Base-by-base conservation (phyloP, 2,888 invertebrate species). In the Drosophila demipolita region DNA sequence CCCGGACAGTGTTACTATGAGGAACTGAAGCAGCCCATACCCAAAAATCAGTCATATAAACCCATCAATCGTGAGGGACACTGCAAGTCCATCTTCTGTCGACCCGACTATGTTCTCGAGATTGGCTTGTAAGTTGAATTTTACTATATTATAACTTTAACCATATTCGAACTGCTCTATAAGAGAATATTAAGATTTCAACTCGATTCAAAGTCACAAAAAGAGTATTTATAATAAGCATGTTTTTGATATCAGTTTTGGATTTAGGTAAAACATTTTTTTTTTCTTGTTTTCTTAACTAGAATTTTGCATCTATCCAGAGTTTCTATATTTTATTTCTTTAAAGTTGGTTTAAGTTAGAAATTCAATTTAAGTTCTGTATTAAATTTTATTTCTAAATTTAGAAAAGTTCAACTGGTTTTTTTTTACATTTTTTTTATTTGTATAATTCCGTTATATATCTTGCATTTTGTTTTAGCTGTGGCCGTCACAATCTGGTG, bases 1-100 rank as follows among this genome's bases (percentile, higher is more conserved):
- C 92, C 91, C 1, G 90, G 91, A 11, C 90, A 91, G 55, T 91
- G 91, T 50, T 92, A 91, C 63, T 91, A 87, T 65, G 90, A 91
- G 65, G 91, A 92, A 26, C 70, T 91, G 8, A 80, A 89, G 23
- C 91, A 92, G 62, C 67, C 90, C 12, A 91, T 91, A 77, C 90
- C 92, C 42, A 90, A 83, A 48, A 79, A 86, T 57, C 91, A 92
- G 57, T 88, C 91, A 0, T 91, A 87, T 42, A 90, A 85, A 64
- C 91, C 91, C 26, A 82, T 91, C n/a, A 92, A 92, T 63, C 85
- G 76, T 5, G 90, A 91, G 42, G 91, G 82, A 1, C 87, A 85
- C 68, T 91, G 91, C 69, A 82, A 86, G 4, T 82, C 90, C 23
- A 81, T 91, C 35, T 91, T 76, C 58, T 91, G 91, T 58, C 83